phyloP scores from a whole-genome alignment of 2,888 invertebrate genomes.

The Thalpophila matura region DNA sequence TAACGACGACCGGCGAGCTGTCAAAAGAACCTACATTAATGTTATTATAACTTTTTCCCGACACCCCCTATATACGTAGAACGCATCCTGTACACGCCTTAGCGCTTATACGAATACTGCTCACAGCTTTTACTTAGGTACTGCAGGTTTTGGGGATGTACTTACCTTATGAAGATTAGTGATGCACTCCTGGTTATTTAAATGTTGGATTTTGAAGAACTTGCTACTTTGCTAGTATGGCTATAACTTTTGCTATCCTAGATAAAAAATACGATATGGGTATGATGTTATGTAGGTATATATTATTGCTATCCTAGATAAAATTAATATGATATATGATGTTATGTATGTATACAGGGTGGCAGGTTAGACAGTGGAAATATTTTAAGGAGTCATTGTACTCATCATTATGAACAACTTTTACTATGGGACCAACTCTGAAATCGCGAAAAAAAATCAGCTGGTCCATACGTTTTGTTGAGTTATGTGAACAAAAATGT shows the following conservation, averaged over 20 bases:
- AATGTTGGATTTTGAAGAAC: neutral
- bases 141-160: conserved; percentile 31
- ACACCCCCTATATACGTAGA: conserved; percentile 73
- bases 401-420: no score
- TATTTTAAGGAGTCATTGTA: no score
- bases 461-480: no score
- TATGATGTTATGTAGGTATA: no score
- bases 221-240: neutral
- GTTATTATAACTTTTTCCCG: conserved; percentile 90
- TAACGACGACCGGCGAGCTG: conserved; percentile 88
- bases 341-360: no score
- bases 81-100: conserved; percentile 57
- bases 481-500: no score
- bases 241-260: neutral
- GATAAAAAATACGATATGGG: no score
- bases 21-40: conserved; percentile 91
- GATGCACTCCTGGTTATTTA: conserved; percentile 17
- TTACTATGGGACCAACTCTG: no score
- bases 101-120: conserved; percentile 53
- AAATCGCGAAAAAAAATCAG: no score
- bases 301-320: no score
- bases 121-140: conserved; percentile 38
- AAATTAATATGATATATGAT: no score
- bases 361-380: no score
- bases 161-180: conserved; percentile 16